Evolutionary conservation across 2,797 vertebrate species (phyloP).

Genomic region (Loris lydekkerianus): DNA sequence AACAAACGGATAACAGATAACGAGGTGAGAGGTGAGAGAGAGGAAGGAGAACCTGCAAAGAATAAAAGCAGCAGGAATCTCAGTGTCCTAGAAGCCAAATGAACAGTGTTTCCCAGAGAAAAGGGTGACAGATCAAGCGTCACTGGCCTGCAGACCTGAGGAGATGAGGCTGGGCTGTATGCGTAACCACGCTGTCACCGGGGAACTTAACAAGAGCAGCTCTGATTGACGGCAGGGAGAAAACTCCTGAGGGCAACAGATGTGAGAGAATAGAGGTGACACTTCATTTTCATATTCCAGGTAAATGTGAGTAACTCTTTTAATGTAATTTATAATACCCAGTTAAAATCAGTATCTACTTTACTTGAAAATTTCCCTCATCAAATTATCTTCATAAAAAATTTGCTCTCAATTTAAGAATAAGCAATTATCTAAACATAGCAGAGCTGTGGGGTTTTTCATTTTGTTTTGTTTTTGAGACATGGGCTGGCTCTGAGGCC

Average conservation of each 20-base stretch:
- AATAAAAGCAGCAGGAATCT: neutral
- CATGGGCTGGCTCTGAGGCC: neutral
- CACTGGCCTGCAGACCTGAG: neutral
- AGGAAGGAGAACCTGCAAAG: neutral
- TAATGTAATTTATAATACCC: neutral
- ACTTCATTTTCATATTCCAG: neutral
- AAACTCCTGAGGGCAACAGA: neutral
- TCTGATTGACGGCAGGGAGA: neutral
- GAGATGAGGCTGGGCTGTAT: neutral
- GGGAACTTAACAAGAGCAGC: neutral
- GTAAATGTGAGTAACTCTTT: neutral
- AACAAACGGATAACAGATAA: neutral
- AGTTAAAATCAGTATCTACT: neutral
- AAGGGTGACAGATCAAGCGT: neutral
- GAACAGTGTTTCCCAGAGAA: neutral
- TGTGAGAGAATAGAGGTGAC: neutral
- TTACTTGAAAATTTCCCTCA: neutral
- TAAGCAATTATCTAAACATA: neutral
- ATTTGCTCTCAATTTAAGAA: constrained; percentile 47
- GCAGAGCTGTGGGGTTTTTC: neutral
- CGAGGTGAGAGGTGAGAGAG: neutral
- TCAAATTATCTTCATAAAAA: neutral
- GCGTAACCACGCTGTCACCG: neutral
- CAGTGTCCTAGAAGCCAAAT: neutral
- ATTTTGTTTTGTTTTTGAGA: neutral